Base-by-base conservation (phyloP, 2,113 vertebrate genomes). In the Excalfactoria chinensis region DNA sequence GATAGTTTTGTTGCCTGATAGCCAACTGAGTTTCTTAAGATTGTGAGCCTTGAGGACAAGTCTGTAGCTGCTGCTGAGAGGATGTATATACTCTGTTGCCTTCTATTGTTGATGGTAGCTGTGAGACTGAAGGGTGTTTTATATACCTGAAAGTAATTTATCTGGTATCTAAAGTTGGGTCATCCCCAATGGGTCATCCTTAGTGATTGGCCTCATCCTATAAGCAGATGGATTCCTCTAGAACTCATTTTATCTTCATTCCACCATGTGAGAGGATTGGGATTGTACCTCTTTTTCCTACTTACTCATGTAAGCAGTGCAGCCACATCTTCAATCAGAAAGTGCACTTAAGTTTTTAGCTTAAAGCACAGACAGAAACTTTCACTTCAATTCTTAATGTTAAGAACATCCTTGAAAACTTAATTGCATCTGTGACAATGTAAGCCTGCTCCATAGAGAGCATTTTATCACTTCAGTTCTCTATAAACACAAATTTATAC, bases 391-490 rank as follows among this genome's bases (percentile, higher is more conserved):
- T 70, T 23, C 56, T 79, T 89, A 83, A 74, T 44, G 66, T 43
- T 83, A 67, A 80, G 35, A 77, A 64, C 23, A 91, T 83, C 40
- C 49, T 92, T 92, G 75, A 89, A 89, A 89, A 88, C 26, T n/a
- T 67, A 85, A 60, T 86, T 85, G 30, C 19, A 64, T 93, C 92
- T 70, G 32, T 84, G 72, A 32, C 34, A 73, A 51, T 22, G 6
- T 59, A 76, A 83, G 30, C 18, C 18, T 4, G 7, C 32, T 89
- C 34, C 8, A 19, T 37, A 67, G 78, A 79, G 90, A n/a, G 10
- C 13, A 30, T 69, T 89, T 91, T 59, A 51, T 86, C 21, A 37
- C 66, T 88, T 87, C 73, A 59, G 5, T 64, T 93, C 63, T 22
- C 43, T 74, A 26, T 60, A 64, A 93, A 72, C 43, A 90, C 46